Base-by-base conservation (phyloP, 1,140 invertebrate genomes). In the Pentalonia nigronervosa region DNA sequence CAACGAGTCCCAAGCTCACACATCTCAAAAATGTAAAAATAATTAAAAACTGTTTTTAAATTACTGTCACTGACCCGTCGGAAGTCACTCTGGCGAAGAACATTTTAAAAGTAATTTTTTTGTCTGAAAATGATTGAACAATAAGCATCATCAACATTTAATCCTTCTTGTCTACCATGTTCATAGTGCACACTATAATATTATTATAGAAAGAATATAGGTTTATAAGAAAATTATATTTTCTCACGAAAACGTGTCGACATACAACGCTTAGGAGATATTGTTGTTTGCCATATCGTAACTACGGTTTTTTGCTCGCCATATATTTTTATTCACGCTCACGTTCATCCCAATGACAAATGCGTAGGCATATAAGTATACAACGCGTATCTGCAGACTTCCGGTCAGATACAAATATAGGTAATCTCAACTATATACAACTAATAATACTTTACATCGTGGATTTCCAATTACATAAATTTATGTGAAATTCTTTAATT, bases 351-450 rank as follows among this genome's bases (percentile, higher is more conserved):
- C 30, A 11, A 76, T 11, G 30, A 67, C 30, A 30, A 60, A 67
- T 76, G n/a, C 60, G 60, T 76, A n/a, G 60, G 60, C n/a, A 76
- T n/a, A n/a, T 76, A 76, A 76, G 60, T 76, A 76, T 76, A 76
- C 60, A 76, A 76, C n/a, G 4, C 14, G 60, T 14, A 76, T 11
- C 30, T 17, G n/a, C 60, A 76, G 4, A 76, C n/a, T 76, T 76
- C 60, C 60, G 60, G 60, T 17, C 60, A 76, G 11, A n/a, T 76
- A 67, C 30, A 67, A 7, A 17, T 17, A 67, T n/a, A 7, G 60
- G 60, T 76, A n/a, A n/a, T n/a, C 17, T n/a, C 17, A 76, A n/a
- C 11, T 21, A 67, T 67, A 67, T 4, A 53, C 50, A 53, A 53
- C n/a, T 76, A 17, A 17, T 60, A 76, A 34, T 76, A 76, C 14